Evolutionary conservation across 92 coral and sea anemone species (phyloP).

Genomic region (Porites divaricata): DNA sequence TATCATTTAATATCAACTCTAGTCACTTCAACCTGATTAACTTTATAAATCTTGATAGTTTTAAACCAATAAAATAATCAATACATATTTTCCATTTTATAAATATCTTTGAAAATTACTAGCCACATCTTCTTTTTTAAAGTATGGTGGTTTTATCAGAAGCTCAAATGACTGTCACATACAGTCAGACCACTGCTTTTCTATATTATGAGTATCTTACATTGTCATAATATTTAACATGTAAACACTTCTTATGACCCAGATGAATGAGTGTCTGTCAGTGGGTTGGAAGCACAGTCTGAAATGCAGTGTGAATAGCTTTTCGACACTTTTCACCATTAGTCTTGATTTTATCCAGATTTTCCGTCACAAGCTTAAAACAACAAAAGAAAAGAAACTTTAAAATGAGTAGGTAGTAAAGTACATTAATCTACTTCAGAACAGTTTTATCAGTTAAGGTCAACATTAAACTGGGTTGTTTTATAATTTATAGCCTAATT

Average conservation of each 20-base stretch:
- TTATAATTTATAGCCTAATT: no score
- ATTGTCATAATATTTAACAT: neutral
- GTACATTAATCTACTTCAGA: neutral
- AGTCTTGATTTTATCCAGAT: conserved; percentile 79
- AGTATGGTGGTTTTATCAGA: neutral
- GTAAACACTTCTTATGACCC: neutral
- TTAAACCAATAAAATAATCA: neutral
- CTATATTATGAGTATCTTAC: no score
- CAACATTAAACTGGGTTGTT: no score
- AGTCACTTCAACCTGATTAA: neutral
- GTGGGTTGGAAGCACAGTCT: conserved; percentile 80
- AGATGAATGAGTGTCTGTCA: conserved; percentile 4
- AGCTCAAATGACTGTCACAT: neutral
- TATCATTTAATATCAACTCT: neutral
- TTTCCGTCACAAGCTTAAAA: conserved; percentile 73
- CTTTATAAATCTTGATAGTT: neutral
- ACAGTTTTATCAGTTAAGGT: no score
- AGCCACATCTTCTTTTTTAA: neutral
- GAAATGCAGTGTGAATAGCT: conserved; percentile 87
- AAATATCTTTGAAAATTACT: conserved; percentile 5
- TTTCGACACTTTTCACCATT: conserved; percentile 91
- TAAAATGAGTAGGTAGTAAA: neutral
- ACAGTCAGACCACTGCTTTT: neutral
- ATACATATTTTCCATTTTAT: conserved; percentile 1
- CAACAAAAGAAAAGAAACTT: neutral